Evolutionary conservation across 2,888 invertebrate genomes (phyloP).

Genomic region (Acholoe squamosa): DNA sequence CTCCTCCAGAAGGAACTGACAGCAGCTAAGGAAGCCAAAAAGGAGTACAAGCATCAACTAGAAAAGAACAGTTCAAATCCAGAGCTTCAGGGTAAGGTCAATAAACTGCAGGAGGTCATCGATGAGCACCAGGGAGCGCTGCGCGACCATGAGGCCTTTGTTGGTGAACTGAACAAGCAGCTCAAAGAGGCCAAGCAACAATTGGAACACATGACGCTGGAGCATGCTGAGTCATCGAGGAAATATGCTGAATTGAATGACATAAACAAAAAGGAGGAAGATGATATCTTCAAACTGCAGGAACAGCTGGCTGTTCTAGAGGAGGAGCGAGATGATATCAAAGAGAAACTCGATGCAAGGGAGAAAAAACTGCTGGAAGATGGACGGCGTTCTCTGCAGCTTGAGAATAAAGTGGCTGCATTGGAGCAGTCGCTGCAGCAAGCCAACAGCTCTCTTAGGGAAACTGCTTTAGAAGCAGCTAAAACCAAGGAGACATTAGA

Average conservation of each 20-base stretch:
- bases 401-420: slow-evolving; percentile 41
- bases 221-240: background rate
- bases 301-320: background rate
- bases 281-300: background rate
- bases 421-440: slow-evolving; percentile 55
- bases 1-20: background rate
- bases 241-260: background rate
- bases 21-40: background rate
- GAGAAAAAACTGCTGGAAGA: slow-evolving; percentile 12
- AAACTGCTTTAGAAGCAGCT: slow-evolving; percentile 41
- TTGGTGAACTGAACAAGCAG: slow-evolving; percentile 32
- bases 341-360: background rate
- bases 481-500: slow-evolving; percentile 6
- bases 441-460: slow-evolving; percentile 43
- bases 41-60: background rate
- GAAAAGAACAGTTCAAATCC: background rate
- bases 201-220: background rate
- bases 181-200: background rate
- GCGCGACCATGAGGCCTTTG: slow-evolving; percentile 35
- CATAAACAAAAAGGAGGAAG: background rate
- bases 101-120: slow-evolving; percentile 19
- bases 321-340: background rate
- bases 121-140: slow-evolving; percentile 41
- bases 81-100: background rate
- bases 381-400: slow-evolving; percentile 12